Percentiles rank a stretch among this genome's conserved stretches.
phyloP scores from a whole-genome alignment of 2,888 invertebrate genomes.

The Pristionchus arcanus region DNA sequence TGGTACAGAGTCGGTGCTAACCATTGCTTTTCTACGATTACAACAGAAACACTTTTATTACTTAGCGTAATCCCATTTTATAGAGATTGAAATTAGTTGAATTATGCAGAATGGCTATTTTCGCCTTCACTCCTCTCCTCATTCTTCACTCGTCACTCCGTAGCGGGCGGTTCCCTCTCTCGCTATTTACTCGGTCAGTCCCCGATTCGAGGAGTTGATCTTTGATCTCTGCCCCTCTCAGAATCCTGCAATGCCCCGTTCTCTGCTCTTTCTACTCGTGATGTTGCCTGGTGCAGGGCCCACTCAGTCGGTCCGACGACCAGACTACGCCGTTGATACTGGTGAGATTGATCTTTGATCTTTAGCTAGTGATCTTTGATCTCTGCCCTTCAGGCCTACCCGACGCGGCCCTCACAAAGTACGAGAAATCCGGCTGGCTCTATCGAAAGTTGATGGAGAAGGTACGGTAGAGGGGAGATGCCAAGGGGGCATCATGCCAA shows the following conservation, averaged over 20 bases:
- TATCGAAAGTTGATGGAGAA: conserved; percentile 19
- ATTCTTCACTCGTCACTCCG: not conserved
- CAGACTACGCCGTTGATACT: conserved; percentile 26
- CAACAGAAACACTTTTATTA: no score
- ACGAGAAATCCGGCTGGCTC: conserved; percentile 37
- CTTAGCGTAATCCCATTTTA: no score
- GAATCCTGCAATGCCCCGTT: not conserved
- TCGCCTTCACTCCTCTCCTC: not conserved
- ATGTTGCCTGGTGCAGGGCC: not conserved
- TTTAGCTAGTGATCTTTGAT: not conserved
- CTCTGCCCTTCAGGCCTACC: conserved; percentile 11
- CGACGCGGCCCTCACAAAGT: conserved; percentile 9
- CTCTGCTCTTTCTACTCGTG: conserved; percentile 19
- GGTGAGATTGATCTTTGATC: not conserved
- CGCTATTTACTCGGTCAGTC: conserved; percentile 6
- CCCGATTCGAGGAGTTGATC: not conserved
- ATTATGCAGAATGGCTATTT: not conserved
- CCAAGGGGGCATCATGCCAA: not conserved
- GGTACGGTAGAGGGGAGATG: not conserved
- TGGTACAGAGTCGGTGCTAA: not conserved
- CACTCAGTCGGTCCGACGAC: not conserved
- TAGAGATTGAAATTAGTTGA: not conserved
- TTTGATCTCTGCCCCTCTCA: conserved; percentile 7
- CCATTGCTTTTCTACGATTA: no score
- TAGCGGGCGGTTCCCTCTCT: conserved; percentile 9